A percentile compares a stretch with the other conserved stretches of the same genome.
Evolutionary conservation across 2,797 vertebrate genomes (phyloP).

Genomic region (Novumbra hubbsi): DNA sequence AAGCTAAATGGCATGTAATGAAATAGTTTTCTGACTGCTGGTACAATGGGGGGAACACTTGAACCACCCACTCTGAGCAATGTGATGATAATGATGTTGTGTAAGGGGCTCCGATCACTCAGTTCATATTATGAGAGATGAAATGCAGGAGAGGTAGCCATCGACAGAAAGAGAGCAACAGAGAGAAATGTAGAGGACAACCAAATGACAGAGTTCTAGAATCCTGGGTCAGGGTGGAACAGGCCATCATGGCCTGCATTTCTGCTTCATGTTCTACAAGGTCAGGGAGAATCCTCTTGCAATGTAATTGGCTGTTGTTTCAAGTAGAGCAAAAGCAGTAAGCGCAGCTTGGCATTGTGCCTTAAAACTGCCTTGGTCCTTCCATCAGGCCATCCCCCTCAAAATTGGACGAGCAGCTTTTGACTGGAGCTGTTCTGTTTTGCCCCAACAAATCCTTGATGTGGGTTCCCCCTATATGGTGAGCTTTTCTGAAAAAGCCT

Average conservation of each 20-base stretch:
- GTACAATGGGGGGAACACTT: conserved; percentile 38
- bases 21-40: conserved; percentile 12
- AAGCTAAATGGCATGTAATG: conserved; percentile 47
- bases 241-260: conserved; percentile 17
- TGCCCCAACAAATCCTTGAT: background rate
- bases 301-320: conserved; percentile 74
- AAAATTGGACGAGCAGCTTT: conserved; percentile 7
- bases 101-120: background rate
- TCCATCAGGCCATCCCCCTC: conserved; percentile 22
- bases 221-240: conserved; percentile 72
- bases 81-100: background rate
- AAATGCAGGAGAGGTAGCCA: conserved; percentile 13
- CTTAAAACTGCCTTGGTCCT: conserved; percentile 15
- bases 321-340: conserved; percentile 64
- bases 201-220: conserved; percentile 74
- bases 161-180: conserved; percentile 15
- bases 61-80: background rate
- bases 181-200: background rate
- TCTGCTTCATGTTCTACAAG: conserved; percentile 35
- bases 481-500: background rate
- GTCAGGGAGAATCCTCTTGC: conserved; percentile 54
- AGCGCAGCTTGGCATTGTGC: conserved; percentile 55
- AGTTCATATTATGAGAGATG: background rate
- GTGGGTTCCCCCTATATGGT: background rate
- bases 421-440: background rate